Base-by-base conservation (phyloP, 2,113 vertebrate species). In the Sclerurus mexicanus region DNA sequence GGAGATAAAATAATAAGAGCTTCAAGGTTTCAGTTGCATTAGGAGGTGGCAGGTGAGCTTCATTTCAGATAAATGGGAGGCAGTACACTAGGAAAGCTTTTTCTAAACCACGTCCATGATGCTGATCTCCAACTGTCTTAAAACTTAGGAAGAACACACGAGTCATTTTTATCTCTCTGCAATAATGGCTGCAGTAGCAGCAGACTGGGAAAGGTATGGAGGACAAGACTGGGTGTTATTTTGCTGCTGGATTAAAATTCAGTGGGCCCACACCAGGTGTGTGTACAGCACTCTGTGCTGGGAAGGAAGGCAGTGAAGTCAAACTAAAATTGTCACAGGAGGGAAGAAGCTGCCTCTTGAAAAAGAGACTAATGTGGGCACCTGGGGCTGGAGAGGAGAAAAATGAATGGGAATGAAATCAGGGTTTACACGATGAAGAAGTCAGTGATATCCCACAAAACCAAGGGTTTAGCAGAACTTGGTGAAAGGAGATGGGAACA, bases 201-300 rank as follows among this genome's bases (percentile, higher is more conserved):
- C 44, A 66, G 75, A 50, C 21, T 71, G 31, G 33, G 52, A 59
- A 87, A 75, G n/a, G 19, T 59, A 4, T 1, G 15, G 35, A 64
- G 78, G 52, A 1, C 33, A 50, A 83, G 35, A 12, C 18, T 20
- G 33, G 27, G 1, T 63, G 30, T 78, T 60, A 4, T 1, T 87
- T 85, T 92, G 28, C 71, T 62, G 28, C 53, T 85, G 1, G 40
- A 7, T 82, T 76, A 14, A 56, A 49, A 24, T 37, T 62, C 15
- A 27, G 49, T 52, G 58, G 52, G 9, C 33, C 22, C 22, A 14
- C 2, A 1, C 56, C 47, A 73, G 66, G 5, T 47, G n/a, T 46
- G n/a, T 14, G 10, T 73, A 40, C 44, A 40, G 67, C 0, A 0
- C 9, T 21, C 12, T 1, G 0, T 44, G 30, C n/a, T 28, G 15